Evolutionary conservation across 2,888 invertebrate species (phyloP).

Genomic region (Drosophila engyochracea): DNA sequence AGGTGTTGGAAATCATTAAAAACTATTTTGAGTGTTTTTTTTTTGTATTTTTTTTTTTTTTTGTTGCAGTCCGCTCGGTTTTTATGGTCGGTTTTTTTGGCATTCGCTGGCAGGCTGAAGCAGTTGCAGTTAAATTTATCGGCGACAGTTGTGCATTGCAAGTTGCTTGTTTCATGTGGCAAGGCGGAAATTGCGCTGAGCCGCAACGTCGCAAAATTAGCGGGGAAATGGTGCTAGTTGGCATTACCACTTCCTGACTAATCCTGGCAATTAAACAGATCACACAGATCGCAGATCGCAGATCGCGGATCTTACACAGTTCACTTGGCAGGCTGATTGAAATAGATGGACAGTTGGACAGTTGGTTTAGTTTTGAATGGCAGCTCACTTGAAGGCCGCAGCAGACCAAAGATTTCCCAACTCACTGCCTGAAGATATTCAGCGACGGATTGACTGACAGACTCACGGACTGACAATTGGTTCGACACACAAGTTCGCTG

Average conservation of each 20-base stretch:
- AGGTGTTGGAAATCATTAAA: constrained; percentile 47
- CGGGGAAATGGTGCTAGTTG: background rate
- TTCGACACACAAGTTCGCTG: constrained; percentile 54
- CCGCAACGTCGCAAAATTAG: constrained; percentile 46
- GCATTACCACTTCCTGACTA: constrained; percentile 67
- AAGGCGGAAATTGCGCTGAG: constrained; percentile 73
- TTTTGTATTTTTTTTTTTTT: constrained; percentile 25
- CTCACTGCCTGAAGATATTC: constrained; percentile 37
- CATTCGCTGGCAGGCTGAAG: constrained; percentile 17
- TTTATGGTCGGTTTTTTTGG: constrained; percentile 56
- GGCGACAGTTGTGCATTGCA: constrained; percentile 72
- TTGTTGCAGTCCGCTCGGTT: constrained; percentile 34
- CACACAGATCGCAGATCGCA: constrained; percentile 37
- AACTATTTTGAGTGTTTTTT: constrained; percentile 59
- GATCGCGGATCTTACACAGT: constrained; percentile 32
- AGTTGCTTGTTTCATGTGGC: constrained; percentile 14
- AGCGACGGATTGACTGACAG: constrained; percentile 5
- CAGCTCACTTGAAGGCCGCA: constrained; percentile 56
- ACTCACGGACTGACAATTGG: constrained; percentile 6
- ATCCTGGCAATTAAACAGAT: constrained; percentile 74
- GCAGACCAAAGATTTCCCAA: constrained; percentile 7
- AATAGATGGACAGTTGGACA: constrained; percentile 37
- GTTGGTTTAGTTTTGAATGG: constrained; percentile 25
- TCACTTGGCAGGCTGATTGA: constrained; percentile 46
- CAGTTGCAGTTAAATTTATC: constrained; percentile 71